Base-by-base conservation (phyloP, 2,888 invertebrate genomes). In the Dynastes hyllus region DNA sequence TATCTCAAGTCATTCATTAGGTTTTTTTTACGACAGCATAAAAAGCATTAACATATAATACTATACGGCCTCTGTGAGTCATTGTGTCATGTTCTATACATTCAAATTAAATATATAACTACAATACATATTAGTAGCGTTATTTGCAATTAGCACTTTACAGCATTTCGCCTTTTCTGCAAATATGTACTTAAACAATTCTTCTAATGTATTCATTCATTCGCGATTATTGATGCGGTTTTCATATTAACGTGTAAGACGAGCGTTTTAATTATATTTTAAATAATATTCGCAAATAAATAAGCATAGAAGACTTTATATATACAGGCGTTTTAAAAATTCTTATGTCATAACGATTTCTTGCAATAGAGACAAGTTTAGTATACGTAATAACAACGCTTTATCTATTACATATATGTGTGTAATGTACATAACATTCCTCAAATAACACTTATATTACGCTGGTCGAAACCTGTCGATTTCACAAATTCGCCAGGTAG, bases 401-500 rank as follows among this genome's bases (percentile, higher is more conserved):
- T 8, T 45, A 45, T 45, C 45, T 58, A 73, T 40, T 58, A n/a
- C 8, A 22, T n/a, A 40, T 13, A 11, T 45, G 11, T 11, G 29
- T 5, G n/a, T 8, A 71, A 71, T 16, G 16, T 16, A 55, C 53
- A 73, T 27, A 61, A 40, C 27, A 13, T 61, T 75, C 45, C 16
- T 63, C 55, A 61, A 61, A 75, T 75, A 75, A 13, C 61, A 75
- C 16, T 75, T 75, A 55, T n/a, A 58, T n/a, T 71, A 75, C 73
- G 29, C 61, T 11, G 45, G 73, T 75, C 61, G 37, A 45, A 61
- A 75, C 73, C 40, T 75, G 73, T 75, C 50, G 73, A 75, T 75
- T 75, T 75, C 73, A 61, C 61, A 75, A 75, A 61, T 75, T 61
- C 27, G 45, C 29, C 73, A 75, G 73, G 73, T 75, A 75, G 29